phyloP scores from a whole-genome alignment of 2,113 vertebrate genomes.

The Amia ocellicauda region DNA sequence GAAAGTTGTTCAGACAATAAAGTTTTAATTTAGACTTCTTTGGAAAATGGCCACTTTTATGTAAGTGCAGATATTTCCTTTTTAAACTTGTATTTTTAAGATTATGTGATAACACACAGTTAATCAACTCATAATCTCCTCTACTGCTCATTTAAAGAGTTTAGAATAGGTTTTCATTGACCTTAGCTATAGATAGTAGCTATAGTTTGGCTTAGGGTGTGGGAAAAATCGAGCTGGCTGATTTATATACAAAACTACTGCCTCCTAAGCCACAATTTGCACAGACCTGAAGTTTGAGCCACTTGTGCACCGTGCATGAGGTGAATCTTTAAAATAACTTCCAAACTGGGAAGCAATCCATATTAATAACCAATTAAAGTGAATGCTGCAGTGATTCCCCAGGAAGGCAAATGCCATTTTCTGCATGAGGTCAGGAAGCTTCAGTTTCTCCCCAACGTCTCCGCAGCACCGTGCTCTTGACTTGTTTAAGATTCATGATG shows the following conservation, averaged over 20 bases:
- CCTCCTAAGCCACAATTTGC: constrained; percentile 40
- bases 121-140: too few relatives aligned
- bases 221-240: constrained; percentile 7
- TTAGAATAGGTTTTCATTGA: constrained; percentile 26
- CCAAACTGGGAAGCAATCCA: constrained; percentile 14
- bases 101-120: too few relatives aligned
- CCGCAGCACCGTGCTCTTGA: neutral
- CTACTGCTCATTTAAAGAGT: too few relatives aligned
- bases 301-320: too few relatives aligned
- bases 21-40: too few relatives aligned
- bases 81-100: too few relatives aligned
- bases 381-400: constrained; percentile 1
- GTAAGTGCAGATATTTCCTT: too few relatives aligned
- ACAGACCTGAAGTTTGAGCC: constrained; percentile 14
- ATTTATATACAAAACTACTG: constrained; percentile 11
- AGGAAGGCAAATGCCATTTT: constrained; percentile 34
- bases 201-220: constrained; percentile 7
- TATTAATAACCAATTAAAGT: constrained; percentile 32
- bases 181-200: neutral
- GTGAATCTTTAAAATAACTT: neutral
- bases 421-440: constrained; percentile 2
- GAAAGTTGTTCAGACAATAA: too few relatives aligned
- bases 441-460: constrained; percentile 3
- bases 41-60: too few relatives aligned
- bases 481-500: too few relatives aligned